Evolutionary conservation across 2,113 vertebrate genomes (phyloP), one percentile per base, ranked within the genome.

Genomic region (Sakesphorus luctuosus): DNA sequence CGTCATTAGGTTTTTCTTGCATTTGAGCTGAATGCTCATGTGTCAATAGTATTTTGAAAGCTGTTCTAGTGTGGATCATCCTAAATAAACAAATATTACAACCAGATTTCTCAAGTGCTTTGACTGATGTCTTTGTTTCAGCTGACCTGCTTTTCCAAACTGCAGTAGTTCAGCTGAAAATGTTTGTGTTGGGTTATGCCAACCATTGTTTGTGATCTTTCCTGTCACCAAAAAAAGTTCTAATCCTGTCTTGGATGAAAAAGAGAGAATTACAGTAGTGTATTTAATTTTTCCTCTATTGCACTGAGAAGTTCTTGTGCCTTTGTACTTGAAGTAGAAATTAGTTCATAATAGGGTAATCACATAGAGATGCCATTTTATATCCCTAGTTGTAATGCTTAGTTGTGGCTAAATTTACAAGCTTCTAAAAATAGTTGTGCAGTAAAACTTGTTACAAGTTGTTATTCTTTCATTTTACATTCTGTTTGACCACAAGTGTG

Each of bases 81-180:
- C 43, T 90, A 88, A 86, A 80, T 36, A 90, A 94, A 58, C 67
- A 88, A 88, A 53, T 62, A 62, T 15, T 66, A 38, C 29, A 50
- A 58, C 11, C 15, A 85, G 25, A 25, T 83, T 73, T 76, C 44
- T 73, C 15, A 53, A 38, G 17, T 74, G 33, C 38, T 87, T 84
- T 82, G 46, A 43, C 55, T 67, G 55, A 38, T 81, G 43, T 33
- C 55, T 90, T 56, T 84, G 50, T 78, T 86, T 93, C 84, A 72
- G 40, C 36, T 88, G 84, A 88, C 50, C 26, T 74, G 43, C 68
- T 80, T 91, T 89, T 89, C 38, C 43, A 66, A 13, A 61, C 58
- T 50, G 53, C 43, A 65, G 1, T 49, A 58, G 36, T 89, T 90
- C 7, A 9, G 23, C 73, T 59, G 23, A 69, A 76, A 29, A 50